phyloP scores from a whole-genome alignment of 2,113 vertebrate species.

The Gallinago media region DNA sequence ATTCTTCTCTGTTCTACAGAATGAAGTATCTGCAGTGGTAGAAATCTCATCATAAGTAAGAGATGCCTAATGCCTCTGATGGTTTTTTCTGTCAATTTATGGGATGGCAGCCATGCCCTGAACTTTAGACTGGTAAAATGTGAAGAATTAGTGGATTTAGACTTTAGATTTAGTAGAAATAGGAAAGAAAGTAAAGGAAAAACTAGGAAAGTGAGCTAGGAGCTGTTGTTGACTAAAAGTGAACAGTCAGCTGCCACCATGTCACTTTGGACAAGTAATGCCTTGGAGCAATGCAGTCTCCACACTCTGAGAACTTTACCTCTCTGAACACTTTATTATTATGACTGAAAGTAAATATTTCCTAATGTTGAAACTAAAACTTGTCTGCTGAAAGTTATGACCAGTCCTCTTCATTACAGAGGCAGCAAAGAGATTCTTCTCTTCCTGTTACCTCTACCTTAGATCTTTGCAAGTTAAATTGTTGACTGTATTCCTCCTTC shows the following conservation, averaged over 20 bases:
- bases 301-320: not conserved
- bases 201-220: not conserved
- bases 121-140: not conserved
- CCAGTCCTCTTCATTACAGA: not conserved
- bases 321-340: not conserved
- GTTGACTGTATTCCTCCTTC: not conserved
- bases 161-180: not conserved
- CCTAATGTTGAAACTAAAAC: not conserved
- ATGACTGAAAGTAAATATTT: not conserved
- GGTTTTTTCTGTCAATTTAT: not conserved
- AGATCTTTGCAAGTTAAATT: not conserved
- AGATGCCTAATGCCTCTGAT: rapidly evolving
- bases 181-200: not conserved
- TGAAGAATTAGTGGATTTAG: not conserved
- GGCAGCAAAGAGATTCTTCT: not conserved
- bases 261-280: not conserved
- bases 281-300: not conserved
- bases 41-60: not conserved
- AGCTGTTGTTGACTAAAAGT: not conserved
- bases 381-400: not conserved
- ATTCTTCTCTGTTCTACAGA: not conserved
- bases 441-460: not conserved
- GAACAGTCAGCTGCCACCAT: not conserved
- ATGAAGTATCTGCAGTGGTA: not conserved
- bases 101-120: not conserved